Evolutionary conservation across 2,888 invertebrate genomes (phyloP), one percentile per base, ranked within the genome.

Genomic region (Lasioglossum morio): DNA sequence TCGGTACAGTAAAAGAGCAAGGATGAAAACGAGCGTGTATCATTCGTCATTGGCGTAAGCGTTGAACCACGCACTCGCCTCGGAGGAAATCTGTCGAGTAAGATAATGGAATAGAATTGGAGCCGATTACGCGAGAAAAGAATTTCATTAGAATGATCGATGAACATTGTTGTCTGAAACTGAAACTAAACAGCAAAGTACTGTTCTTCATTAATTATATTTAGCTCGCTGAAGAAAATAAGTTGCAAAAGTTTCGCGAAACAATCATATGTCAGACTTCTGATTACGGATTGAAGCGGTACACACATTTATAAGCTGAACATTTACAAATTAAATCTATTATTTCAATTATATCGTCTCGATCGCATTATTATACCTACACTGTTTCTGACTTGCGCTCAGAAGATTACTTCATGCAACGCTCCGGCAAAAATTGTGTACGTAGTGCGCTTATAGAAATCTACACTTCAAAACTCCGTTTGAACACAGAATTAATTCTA

Each of bases 101-200:
- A 86, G 85, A 87, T 91, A 90, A 90, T 90, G 87, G 87, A 90
- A 90, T 85, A 89, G 85, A 90, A 90, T 81, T 77, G 91, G 82
- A 86, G 88, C 84, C 87, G 91, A 90, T 90, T 90, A 91, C 87
- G 76, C 79, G 57, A 73, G 79, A 72, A 82, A 89, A 89, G 88
- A 89, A 90, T 79, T 80, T 83, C 86, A 81, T 90, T 90, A 80
- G 79, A 86, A 87, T 87, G 87, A 87, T 87, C 87, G 87, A 87
- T 86, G 87, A 78, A 87, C 69, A 60, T 73, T 74, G 87, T 79
- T 77, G 79, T 79, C 66, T 75, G 78, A 69, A 69, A 73, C 69
- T 66, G 77, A 78, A 83, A 66, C 72, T 82, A 80, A 70, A 70
- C 40, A 69, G 75, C 74, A 60, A 79, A 83, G 73, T 66, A 79